Conservation (phyloP, 2,113 vertebrate genomes). For the Cacatua alba region DNA sequence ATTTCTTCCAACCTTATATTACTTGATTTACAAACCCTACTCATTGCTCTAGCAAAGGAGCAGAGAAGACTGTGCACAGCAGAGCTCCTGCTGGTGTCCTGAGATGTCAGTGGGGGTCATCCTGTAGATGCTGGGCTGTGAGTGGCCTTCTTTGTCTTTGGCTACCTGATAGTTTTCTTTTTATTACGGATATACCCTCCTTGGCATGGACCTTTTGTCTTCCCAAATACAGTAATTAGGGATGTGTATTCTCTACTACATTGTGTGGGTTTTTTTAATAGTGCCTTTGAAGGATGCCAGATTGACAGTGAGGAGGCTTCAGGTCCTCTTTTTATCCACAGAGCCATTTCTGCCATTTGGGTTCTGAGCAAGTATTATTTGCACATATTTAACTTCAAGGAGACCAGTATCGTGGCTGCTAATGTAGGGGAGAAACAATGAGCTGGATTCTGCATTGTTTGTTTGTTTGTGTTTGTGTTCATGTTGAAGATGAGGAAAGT, state of each 20-base stretch:
- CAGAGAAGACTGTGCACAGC: neutral
- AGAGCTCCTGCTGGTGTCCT: neutral
- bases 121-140: neutral
- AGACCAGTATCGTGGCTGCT: neutral
- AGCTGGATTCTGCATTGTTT: conserved; percentile 23
- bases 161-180: neutral
- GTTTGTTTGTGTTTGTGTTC: conserved; percentile 49
- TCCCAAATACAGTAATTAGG: neutral
- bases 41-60: neutral
- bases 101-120: neutral
- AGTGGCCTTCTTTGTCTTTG: neutral
- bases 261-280: neutral
- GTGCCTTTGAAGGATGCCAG: neutral
- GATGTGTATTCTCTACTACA: neutral
- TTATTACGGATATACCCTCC: neutral
- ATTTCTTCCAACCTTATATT: neutral
- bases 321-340: neutral
- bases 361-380: conserved; percentile 42
- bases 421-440: conserved; percentile 50
- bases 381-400: conserved; percentile 26
- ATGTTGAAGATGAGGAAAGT: conserved; percentile 46
- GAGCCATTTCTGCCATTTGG: neutral
- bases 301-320: neutral
- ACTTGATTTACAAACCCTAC: neutral
- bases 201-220: neutral